These are phyloP conservation scores for Blastobasis adustella DNA, from an alignment of 2,888 invertebrate species.

Conservation along the genomic window DNA sequence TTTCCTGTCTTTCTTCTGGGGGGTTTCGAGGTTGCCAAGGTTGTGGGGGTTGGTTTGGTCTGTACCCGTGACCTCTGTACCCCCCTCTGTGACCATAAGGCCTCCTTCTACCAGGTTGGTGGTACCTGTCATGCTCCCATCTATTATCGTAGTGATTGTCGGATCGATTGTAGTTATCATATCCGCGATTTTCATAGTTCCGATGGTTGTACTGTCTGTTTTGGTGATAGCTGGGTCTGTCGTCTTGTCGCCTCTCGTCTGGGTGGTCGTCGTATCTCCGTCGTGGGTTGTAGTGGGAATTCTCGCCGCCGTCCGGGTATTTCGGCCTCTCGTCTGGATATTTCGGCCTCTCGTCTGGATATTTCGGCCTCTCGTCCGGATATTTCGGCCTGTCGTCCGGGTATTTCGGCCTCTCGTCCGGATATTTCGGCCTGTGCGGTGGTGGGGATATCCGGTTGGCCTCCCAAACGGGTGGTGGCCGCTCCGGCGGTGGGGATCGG, in stretches of 20 bases:
- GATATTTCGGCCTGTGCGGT: slow-evolving; percentile 17
- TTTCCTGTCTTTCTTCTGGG: too few relatives aligned
- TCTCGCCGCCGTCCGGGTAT: slow-evolving; percentile 23
- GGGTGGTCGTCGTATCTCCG: slow-evolving; percentile 23
- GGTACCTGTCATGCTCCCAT: slow-evolving; percentile 27
- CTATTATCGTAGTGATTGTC: slow-evolving; percentile 21
- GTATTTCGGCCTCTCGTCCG: slow-evolving; percentile 23
- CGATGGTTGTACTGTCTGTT: slow-evolving; percentile 31
- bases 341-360: slow-evolving; percentile 15
- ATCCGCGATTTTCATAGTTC: slow-evolving; percentile 10
- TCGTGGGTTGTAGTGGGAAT: slow-evolving; percentile 21
- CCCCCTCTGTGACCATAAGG: slow-evolving; percentile 40
- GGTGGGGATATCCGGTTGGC: slow-evolving; percentile 25
- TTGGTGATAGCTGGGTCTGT: slow-evolving; percentile 12
- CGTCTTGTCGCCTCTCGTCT: slow-evolving; percentile 22
- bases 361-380: slow-evolving; percentile 21
- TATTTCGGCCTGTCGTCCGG: neutral
- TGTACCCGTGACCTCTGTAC: slow-evolving; percentile 24
- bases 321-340: slow-evolving; percentile 15
- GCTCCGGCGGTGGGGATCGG: slow-evolving; percentile 30
- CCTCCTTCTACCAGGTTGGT: slow-evolving; percentile 20
- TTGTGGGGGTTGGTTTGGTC: slow-evolving; percentile 21
- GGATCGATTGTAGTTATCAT: slow-evolving; percentile 15
- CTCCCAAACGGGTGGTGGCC: slow-evolving; percentile 48
- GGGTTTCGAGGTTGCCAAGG: slow-evolving; percentile 6